Conservation (phyloP, 2,113 vertebrate genomes). For the Loxodonta africana region DNA sequence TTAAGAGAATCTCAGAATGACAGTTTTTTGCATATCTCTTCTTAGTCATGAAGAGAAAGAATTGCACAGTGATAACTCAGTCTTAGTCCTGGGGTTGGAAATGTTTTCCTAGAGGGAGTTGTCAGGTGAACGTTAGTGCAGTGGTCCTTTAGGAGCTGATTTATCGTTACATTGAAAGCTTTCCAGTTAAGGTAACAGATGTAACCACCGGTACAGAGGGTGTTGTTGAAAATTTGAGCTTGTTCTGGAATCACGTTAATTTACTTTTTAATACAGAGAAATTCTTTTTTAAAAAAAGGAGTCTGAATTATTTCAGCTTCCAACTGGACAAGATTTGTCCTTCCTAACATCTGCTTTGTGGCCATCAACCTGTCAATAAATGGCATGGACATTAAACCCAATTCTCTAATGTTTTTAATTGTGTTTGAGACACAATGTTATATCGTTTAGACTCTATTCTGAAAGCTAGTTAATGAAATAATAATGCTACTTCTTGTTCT, state of each 20-base stretch:
- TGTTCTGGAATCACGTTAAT: not conserved
- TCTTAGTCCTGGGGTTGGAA: not conserved
- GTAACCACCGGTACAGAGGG: not conserved
- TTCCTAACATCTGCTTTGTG: not conserved
- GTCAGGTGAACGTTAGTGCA: not conserved
- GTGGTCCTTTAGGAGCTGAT: not conserved
- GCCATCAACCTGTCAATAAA: not conserved
- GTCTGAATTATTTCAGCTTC: not conserved
- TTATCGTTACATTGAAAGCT: not conserved
- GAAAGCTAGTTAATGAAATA: conserved; percentile 59
- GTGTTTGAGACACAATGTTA: not conserved
- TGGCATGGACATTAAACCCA: not conserved
- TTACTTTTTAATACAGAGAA: conserved; percentile 7
- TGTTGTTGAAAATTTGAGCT: not conserved
- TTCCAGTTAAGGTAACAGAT: accelerated
- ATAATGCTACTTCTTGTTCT: conserved; percentile 58
- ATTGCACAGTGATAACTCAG: not conserved
- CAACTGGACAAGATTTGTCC: not conserved
- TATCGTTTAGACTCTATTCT: not conserved
- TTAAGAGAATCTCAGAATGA: not conserved
- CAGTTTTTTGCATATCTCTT: not conserved
- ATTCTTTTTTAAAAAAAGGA: not conserved
- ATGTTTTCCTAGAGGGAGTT: not conserved
- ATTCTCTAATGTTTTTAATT: conserved; percentile 2
- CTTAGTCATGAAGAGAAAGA: not conserved